Base-by-base conservation (phyloP, 2,888 invertebrate species). In the Pristionchus exspectatus region DNA sequence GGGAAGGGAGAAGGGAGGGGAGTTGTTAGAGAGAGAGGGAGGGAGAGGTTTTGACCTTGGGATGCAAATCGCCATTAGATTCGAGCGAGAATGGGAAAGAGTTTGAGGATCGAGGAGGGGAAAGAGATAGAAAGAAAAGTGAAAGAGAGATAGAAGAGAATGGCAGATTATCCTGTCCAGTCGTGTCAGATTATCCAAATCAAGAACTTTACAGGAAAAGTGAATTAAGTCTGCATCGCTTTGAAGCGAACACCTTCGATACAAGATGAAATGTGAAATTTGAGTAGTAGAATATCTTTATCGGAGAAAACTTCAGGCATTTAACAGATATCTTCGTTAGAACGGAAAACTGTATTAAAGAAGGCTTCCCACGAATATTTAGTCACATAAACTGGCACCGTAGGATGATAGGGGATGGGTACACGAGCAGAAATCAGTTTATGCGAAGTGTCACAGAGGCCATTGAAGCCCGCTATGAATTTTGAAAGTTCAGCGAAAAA, bases 61-160 rank as follows among this genome's bases (percentile, higher is more conserved):
- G 81, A 50, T 74, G 74, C 74, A 74, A 74, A 74, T 74, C 74
- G 74, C 38, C 74, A 74, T 38, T 38, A 74, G 33, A 74, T 74
- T 74, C 24, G 74, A 38, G 38, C 74, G 74, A 74, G 74, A 74
- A 74, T 74, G 38, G 24, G 9, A 74, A 21, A 21, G 38, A 74
- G 21, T 74, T 27, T n/a, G n/a, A 14, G 27, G 50, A 81, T 81
- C 33, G 81, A 81, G 54, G 50, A 54, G 44, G 33, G 50, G 27
- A n/a, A 27, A 81, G 27, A 50, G 74, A 74, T 21, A 21, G 50
- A 81, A 16, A 81, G 81, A 27, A 33, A 81, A 54, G n/a, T 14
- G 38, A 30, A 77, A 16, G 44, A 21, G 44, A 24, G 33, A 44
- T 44, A 18, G 50, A 30, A 21, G 38, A 27, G 81, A 44, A 54